Evolutionary conservation across 2,113 vertebrate species (phyloP).

Genomic region (Mohoua ochrocephala): DNA sequence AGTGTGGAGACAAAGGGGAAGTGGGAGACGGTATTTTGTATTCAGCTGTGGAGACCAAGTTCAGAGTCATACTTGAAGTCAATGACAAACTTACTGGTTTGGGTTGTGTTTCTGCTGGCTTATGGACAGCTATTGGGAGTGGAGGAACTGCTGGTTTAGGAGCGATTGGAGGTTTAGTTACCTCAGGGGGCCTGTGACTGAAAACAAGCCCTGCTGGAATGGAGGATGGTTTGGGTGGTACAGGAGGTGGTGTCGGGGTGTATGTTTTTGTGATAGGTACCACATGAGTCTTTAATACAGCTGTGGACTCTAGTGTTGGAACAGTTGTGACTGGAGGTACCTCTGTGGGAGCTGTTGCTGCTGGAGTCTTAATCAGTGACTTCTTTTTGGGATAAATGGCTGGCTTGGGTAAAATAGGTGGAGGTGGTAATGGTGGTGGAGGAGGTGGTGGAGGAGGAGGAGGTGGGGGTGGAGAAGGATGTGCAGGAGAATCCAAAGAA

Average conservation of each 20-base stretch:
- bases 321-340: slow-evolving; percentile 38
- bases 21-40: slow-evolving; percentile 87
- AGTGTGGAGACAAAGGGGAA: slow-evolving; percentile 88
- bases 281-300: slow-evolving; percentile 63
- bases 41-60: slow-evolving; percentile 82
- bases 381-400: slow-evolving; percentile 81
- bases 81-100: slow-evolving; percentile 80
- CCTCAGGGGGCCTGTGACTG: slow-evolving; percentile 83
- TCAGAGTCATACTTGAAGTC: slow-evolving; percentile 82
- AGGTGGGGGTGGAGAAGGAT: slow-evolving; percentile 35
- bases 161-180: slow-evolving; percentile 86
- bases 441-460: slow-evolving; percentile 67
- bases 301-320: slow-evolving; percentile 49
- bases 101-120: slow-evolving; percentile 75
- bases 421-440: slow-evolving; percentile 75
- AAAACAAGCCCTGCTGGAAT: slow-evolving; percentile 91
- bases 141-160: slow-evolving; percentile 81
- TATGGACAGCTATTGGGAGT: slow-evolving; percentile 72
- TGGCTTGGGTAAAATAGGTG: slow-evolving; percentile 74
- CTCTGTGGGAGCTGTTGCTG: neutral
- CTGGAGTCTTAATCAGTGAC: slow-evolving; percentile 68
- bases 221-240: slow-evolving; percentile 90
- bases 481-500: slow-evolving; percentile 70
- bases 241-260: slow-evolving; percentile 84
- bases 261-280: slow-evolving; percentile 71